A percentile compares a stretch with the other conserved stretches of the same genome.
phyloP scores from a whole-genome alignment of 2,797 vertebrate species.

The Gobionotothen gibberifrons region DNA sequence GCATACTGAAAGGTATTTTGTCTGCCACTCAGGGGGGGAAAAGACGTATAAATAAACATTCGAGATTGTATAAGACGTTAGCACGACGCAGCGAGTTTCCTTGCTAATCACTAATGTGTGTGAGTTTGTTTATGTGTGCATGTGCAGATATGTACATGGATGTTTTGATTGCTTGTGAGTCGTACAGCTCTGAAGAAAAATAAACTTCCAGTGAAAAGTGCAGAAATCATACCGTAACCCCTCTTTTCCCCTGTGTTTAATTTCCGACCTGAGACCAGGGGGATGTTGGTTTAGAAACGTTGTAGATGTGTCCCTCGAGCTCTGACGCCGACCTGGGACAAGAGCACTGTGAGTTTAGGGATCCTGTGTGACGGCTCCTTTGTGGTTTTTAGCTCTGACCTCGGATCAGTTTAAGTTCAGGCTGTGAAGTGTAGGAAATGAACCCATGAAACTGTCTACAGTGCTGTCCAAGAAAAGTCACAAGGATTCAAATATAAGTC shows the following conservation, averaged over 20 bases:
- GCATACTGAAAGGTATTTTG: slow-evolving; percentile 34
- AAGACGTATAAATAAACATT: slow-evolving; percentile 35
- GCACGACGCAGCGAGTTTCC: slow-evolving; percentile 16
- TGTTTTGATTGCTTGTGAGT: slow-evolving; percentile 68
- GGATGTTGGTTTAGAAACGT: slow-evolving; percentile 64
- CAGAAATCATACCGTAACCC: slow-evolving; percentile 34
- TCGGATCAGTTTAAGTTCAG: slow-evolving; percentile 54
- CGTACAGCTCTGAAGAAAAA: slow-evolving; percentile 57
- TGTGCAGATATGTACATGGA: slow-evolving; percentile 31
- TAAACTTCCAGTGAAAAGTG: slow-evolving; percentile 58
- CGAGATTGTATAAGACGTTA: background rate
- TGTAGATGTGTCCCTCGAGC: slow-evolving; percentile 63
- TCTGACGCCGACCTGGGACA: slow-evolving; percentile 48
- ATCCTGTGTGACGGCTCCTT: slow-evolving; percentile 47
- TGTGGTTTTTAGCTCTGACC: slow-evolving; percentile 50
- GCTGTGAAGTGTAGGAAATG: slow-evolving; percentile 14
- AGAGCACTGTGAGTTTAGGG: slow-evolving; percentile 60
- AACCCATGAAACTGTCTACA: slow-evolving; percentile 23
- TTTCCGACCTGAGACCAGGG: slow-evolving; percentile 67
- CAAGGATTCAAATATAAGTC: slow-evolving; percentile 1
- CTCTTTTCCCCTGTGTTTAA: slow-evolving; percentile 62
- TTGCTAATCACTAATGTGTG: slow-evolving; percentile 42
- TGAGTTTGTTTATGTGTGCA: slow-evolving; percentile 50
- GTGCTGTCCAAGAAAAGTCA: slow-evolving; percentile 1
- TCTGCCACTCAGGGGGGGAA: background rate